A percentile compares a stretch with the other conserved stretches of the same genome.
phyloP scores from a whole-genome alignment of 2,888 invertebrate genomes.

The Macaria liturata region DNA sequence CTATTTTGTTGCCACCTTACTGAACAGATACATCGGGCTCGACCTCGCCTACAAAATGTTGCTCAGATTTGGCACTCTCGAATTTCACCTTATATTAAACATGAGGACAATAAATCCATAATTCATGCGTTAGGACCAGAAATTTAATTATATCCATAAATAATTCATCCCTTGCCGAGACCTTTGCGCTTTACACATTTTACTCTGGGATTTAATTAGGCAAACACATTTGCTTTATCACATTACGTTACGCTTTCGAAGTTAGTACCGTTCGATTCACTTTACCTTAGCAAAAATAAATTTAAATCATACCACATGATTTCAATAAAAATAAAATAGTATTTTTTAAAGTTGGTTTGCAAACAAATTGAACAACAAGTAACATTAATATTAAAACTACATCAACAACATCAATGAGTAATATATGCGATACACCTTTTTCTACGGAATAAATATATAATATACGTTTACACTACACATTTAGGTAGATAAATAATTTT shows the following conservation, averaged over 20 bases:
- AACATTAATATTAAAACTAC: not conserved
- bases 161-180: not conserved
- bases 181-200: no score
- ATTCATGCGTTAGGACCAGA: slow-evolving; percentile 1
- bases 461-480: slow-evolving; percentile 6
- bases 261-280: slow-evolving; percentile 1
- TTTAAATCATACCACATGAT: slow-evolving; percentile 1
- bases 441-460: not conserved
- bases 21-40: slow-evolving; percentile 31
- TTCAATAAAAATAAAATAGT: not conserved
- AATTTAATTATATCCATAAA: not conserved
- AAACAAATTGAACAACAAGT: slow-evolving; percentile 6
- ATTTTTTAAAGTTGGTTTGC: not conserved
- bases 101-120: slow-evolving; percentile 8
- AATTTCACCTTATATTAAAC: slow-evolving; percentile 1
- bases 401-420: not conserved
- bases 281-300: not conserved
- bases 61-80: slow-evolving; percentile 1
- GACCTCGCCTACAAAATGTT: not conserved
- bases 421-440: not conserved
- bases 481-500: slow-evolving; percentile 1
- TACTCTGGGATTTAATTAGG: not conserved
- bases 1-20: slow-evolving; percentile 51
- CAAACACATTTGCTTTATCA: not conserved
- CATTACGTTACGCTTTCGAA: not conserved